A percentile compares a stretch with the other conserved stretches of the same genome.
phyloP scores from a whole-genome alignment of 1,140 invertebrate species.

The Pogonognathellus flavescens region DNA sequence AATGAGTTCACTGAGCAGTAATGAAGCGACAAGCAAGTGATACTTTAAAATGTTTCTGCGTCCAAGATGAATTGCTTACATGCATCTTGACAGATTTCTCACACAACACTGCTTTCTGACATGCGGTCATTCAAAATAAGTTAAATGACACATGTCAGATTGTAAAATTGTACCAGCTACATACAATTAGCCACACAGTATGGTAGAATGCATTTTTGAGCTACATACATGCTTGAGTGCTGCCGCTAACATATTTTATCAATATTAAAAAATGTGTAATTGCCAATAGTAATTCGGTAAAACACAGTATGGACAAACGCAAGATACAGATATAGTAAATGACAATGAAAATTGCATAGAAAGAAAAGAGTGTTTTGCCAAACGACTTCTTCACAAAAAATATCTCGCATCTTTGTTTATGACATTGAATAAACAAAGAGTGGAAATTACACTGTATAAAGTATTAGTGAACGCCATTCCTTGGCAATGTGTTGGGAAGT shows the following conservation, averaged over 20 bases:
- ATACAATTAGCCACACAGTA: too few species aligned
- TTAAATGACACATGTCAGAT: conserved; percentile 8
- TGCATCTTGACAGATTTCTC: conserved; percentile 29
- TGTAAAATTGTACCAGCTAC: too few species aligned
- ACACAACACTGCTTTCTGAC: conserved; percentile 20
- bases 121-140: neutral
- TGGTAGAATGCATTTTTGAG: too few species aligned
- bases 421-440: neutral
- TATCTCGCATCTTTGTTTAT: neutral
- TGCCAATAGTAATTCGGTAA: neutral
- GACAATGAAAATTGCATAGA: too few species aligned
- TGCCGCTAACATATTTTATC: too few species aligned
- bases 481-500: neutral
- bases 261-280: neutral
- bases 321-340: too few species aligned
- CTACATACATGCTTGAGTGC: too few species aligned
- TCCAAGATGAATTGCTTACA: conserved; percentile 29
- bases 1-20: conserved; percentile 56
- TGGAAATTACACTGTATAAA: neutral
- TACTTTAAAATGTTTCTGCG: neutral
- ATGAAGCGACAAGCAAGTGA: neutral
- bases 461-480: neutral
- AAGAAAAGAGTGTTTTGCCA: neutral
- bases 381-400: neutral
- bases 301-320: too few species aligned